Evolutionary conservation across 2,888 invertebrate genomes (phyloP), one percentile per base, ranked within the genome.

Genomic region (Liodrosophila aerea): DNA sequence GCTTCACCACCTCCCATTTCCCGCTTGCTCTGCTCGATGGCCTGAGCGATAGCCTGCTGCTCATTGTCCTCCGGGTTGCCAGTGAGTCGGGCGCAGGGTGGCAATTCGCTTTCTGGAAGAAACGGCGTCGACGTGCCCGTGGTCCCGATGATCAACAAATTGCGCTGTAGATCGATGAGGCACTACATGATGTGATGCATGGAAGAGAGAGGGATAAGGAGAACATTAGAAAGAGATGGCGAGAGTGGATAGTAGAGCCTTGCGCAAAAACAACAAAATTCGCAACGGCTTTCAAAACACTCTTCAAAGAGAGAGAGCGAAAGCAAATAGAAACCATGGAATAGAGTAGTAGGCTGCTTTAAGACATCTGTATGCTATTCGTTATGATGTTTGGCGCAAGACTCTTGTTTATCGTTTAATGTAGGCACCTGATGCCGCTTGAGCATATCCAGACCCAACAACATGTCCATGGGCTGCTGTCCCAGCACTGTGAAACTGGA

Each of bases 401-500:
- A 4, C 22, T 4, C 3, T 4, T 4, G 22, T 5, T 9, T 4
- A 18, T 9, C 2, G 12, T 7, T 1, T 7, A 1, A 41, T 16
- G 4, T 37, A n/a, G 9, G 33, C 87, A 96, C 96, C 92, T 98
- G 98, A 92, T 99, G 98, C 81, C 98, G 92, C 91, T 96, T 97
- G 0, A 99, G 92, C 98, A 99, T 98, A 87, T 99, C 99, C 51
- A 99, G 92, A 0, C 99, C 99, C 9, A 99, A 92, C 56, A 99
- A 91, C 97, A 99, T 98, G 87, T 99, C 99, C 97, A 99, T 98
- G 0, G 97, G 96, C 89, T 99, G 98, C 81, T 98, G 96, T 87
- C 98, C 97, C 41, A 99, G 92, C 33, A 99, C 97, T 27, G 98
- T 97, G 90, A 99, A 99, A 34, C 98, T 98, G 2, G 98, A 97